Evolutionary conservation across 2,888 invertebrate species (phyloP), one percentile per base, ranked within the genome.

Genomic region (Fragum sueziense): DNA sequence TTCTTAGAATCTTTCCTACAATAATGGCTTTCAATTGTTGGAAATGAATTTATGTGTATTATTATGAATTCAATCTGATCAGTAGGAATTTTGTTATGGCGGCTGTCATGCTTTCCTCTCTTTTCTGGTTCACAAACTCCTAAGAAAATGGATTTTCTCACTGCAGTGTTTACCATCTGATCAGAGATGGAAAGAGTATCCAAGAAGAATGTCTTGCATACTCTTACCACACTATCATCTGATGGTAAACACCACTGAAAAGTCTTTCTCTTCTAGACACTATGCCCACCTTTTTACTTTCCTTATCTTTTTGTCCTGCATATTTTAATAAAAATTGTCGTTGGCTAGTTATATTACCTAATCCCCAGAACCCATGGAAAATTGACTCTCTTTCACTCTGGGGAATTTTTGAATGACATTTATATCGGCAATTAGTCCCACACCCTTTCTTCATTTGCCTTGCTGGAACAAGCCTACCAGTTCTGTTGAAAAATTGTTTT

Each of bases 171-270:
- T 1, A 65, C 59, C 47, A 52, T 52, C n/a, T 34, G 47, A 52
- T 22, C 67, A 25, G 67, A 65, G 17, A 76, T 68, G 2, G 31
- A 14, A 7, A 76, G 37, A 3, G 71, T 76, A 11, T 37, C 33
- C 7, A 76, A 29, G 37, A 76, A 76, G 59, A 76, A 71, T 11
- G 68, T 68, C 31, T 76, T 76, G 25, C 76, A 76, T 37, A 71
- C 76, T 14, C 52, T 47, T 17, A 57, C 22, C 17, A 29, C 2
- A n/a, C 22, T 54, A 37, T 57, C 37, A 34, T n/a, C n/a, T n/a
- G 9, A 25, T 37, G 71, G 68, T 25, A 76, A 47, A n/a, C 57
- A 57, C 67, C 57, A 72, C 17, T n/a, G 1, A 65, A 67, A 71
- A 33, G 37, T 0, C 17, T 20, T 7, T 2, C 33, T 20, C 33